A percentile compares a stretch with the other conserved stretches of the same genome.
Evolutionary conservation across 2,888 invertebrate species (phyloP).

Genomic region (Drosophila niveifrons): DNA sequence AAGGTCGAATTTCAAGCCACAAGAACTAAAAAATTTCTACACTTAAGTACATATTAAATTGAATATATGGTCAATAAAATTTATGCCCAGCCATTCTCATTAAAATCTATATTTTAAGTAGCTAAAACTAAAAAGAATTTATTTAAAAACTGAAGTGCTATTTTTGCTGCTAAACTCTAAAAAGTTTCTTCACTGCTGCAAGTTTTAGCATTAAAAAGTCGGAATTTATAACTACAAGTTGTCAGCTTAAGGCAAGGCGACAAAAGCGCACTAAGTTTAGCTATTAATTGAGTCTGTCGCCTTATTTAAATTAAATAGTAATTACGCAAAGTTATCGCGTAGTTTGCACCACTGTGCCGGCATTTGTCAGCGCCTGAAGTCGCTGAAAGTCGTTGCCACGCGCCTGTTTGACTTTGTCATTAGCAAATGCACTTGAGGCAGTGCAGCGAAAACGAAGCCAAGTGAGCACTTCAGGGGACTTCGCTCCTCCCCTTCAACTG

Average conservation of each 20-base stretch:
- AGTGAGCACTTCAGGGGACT: conserved; percentile 61
- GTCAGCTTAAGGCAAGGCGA: background rate
- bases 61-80: no score
- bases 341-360: conserved; percentile 38
- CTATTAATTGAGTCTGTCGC: background rate
- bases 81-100: no score
- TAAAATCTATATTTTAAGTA: no score
- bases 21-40: no score
- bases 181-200: no score
- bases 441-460: conserved; percentile 48
- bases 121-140: no score
- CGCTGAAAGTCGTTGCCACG: conserved; percentile 38
- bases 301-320: background rate
- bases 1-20: no score
- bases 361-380: conserved; percentile 35
- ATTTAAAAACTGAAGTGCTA: no score
- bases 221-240: no score
- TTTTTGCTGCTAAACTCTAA: no score
- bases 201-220: no score
- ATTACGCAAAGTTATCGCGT: background rate
- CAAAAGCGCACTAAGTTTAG: background rate
- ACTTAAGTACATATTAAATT: no score
- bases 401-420: conserved; percentile 74
- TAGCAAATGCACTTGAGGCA: conserved; percentile 70
- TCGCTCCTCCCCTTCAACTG: background rate